phyloP scores from a whole-genome alignment of 1,140 invertebrate genomes.

The Gyrodactylus salaris region DNA sequence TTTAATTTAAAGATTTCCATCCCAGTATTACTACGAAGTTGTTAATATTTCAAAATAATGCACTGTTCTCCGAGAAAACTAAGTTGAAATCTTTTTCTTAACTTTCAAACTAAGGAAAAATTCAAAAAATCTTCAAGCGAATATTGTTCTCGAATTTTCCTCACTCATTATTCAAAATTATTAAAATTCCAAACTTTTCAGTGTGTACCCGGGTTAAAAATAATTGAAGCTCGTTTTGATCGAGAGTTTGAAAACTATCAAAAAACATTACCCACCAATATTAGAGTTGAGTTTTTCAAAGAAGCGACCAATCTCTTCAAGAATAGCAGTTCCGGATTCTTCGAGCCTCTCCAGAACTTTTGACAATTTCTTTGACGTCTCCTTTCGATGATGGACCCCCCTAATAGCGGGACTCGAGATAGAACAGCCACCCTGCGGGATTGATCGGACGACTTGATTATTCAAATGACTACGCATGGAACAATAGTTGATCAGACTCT shows the following conservation, averaged over 20 bases:
- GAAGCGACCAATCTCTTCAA: background rate
- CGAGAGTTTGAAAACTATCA: too few species aligned
- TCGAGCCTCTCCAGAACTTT: background rate
- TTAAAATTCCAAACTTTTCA: background rate
- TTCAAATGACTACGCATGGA: background rate
- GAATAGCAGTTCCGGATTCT: background rate
- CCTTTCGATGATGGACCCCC: too few species aligned
- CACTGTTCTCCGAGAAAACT: too few species aligned
- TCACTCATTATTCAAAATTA: background rate
- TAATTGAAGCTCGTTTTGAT: too few species aligned
- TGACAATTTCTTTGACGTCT: background rate
- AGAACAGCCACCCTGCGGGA: background rate
- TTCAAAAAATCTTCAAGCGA: background rate
- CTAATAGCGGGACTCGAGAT: background rate
- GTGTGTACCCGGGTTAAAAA: too few species aligned
- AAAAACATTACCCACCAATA: background rate
- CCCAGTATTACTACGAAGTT: too few species aligned
- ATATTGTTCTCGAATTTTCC: too few species aligned
- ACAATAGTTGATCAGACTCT: background rate
- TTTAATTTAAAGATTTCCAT: too few species aligned
- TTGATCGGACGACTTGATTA: background rate
- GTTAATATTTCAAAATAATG: too few species aligned
- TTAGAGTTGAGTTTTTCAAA: background rate
- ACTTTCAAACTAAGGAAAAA: too few species aligned
- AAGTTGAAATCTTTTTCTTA: too few species aligned